Evolutionary conservation across 2,888 invertebrate species (phyloP).

Genomic region (Cerastoderma edule): DNA sequence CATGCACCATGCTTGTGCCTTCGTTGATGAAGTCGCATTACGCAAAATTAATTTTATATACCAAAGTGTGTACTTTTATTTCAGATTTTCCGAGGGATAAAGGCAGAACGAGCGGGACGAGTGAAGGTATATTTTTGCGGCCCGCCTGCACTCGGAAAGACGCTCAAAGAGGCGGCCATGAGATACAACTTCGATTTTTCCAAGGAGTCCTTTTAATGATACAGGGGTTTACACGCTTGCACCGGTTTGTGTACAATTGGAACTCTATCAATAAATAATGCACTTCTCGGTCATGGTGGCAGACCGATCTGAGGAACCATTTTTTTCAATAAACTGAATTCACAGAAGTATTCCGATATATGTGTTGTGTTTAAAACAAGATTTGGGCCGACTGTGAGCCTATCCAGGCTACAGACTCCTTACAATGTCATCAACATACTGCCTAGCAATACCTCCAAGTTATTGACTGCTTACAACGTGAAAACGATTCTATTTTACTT

Average conservation of each 20-base stretch:
- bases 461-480: no score
- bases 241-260: background rate
- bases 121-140: slow-evolving; percentile 76
- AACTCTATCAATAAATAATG: background rate
- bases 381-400: background rate
- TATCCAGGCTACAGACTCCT: background rate
- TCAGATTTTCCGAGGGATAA: slow-evolving; percentile 70
- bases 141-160: slow-evolving; percentile 64
- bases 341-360: no score
- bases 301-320: background rate
- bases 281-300: background rate
- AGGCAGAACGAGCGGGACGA: slow-evolving; percentile 62
- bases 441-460: no score
- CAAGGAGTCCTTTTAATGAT: slow-evolving; percentile 69
- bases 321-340: background rate
- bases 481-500: no score
- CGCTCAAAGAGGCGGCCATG: slow-evolving; percentile 62
- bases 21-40: background rate
- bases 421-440: no score
- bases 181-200: slow-evolving; percentile 65
- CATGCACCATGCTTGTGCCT: background rate
- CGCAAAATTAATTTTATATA: background rate
- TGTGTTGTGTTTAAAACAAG: no score
- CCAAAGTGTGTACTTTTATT: slow-evolving; percentile 23
- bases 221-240: background rate